Conservation (phyloP, 1,140 invertebrate species). For the Polyergus mexicanus region DNA sequence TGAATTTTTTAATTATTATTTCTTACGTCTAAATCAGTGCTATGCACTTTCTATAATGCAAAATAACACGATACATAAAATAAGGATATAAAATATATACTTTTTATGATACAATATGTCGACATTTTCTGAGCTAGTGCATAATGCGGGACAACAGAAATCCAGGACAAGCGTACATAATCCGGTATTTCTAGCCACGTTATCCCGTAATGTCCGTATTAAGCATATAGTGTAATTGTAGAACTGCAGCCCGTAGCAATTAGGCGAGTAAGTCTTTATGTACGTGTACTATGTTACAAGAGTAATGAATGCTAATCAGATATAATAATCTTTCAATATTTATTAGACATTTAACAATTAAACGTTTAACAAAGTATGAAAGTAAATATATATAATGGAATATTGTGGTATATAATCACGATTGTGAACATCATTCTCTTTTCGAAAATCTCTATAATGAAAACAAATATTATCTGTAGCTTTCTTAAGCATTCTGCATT, state of each 20-base stretch:
- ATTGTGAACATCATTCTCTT: background rate
- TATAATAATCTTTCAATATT: conserved; percentile 21
- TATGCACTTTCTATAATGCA: background rate
- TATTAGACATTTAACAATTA: background rate
- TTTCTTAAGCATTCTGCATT: background rate
- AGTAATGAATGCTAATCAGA: background rate
- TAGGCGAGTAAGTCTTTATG: conserved; percentile 47
- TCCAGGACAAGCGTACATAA: conserved; percentile 42
- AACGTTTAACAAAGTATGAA: background rate
- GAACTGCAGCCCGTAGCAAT: conserved; percentile 27
- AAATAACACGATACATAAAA: background rate
- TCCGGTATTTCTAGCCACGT: conserved; percentile 51
- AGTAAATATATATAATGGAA: background rate
- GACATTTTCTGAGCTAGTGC: conserved; percentile 46
- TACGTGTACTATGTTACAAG: conserved; percentile 4
- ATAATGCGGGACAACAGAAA: conserved; percentile 36
- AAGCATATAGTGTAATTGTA: conserved; percentile 45
- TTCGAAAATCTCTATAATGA: background rate
- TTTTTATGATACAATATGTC: conserved; percentile 44
- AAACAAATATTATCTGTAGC: background rate
- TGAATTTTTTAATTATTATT: background rate
- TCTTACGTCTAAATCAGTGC: background rate
- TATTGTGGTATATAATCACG: background rate
- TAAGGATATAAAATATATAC: conserved; percentile 12
- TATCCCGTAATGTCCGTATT: conserved; percentile 44